These are phyloP conservation scores for Lithobius niger DNA, from an alignment of 1,140 invertebrate genomes.

Conservation along the genomic window DNA sequence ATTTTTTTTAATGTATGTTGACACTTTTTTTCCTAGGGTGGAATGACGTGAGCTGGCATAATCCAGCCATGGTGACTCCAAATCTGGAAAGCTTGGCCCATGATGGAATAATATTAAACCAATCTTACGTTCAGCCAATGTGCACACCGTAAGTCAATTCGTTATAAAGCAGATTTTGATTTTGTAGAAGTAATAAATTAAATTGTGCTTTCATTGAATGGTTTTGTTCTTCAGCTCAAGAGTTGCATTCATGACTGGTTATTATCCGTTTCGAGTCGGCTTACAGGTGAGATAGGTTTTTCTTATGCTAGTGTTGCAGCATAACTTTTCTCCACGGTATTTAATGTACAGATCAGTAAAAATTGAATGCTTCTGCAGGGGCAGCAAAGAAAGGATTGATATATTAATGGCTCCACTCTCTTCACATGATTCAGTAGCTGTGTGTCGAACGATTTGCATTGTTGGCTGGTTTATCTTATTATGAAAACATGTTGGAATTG, in stretches of 20 bases:
- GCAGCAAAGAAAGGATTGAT: too few relatives aligned
- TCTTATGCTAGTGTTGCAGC: too few relatives aligned
- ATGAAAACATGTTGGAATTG: too few relatives aligned
- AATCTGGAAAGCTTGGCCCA: constrained; percentile 70
- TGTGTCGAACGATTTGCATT: too few relatives aligned
- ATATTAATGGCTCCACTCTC: too few relatives aligned
- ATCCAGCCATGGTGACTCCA: constrained; percentile 61
- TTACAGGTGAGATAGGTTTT: constrained; percentile 19
- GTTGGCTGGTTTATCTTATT: too few relatives aligned
- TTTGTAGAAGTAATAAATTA: background rate
- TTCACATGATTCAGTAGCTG: too few relatives aligned
- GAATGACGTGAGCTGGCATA: constrained; percentile 79
- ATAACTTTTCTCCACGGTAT: too few relatives aligned
- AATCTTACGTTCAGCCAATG: constrained; percentile 62
- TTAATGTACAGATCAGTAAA: too few relatives aligned
- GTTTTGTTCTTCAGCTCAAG: constrained; percentile 23
- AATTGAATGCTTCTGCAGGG: too few relatives aligned
- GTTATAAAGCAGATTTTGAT: background rate
- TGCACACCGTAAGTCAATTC: constrained; percentile 45
- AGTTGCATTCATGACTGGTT: constrained; percentile 69
- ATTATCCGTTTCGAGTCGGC: constrained; percentile 50
- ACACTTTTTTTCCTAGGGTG: constrained; percentile 49
- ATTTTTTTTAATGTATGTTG: too few relatives aligned
- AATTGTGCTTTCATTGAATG: background rate
- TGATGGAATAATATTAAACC: constrained; percentile 58